Conservation (phyloP, 1,140 invertebrate genomes). For the Drosophila ogumai region DNA sequence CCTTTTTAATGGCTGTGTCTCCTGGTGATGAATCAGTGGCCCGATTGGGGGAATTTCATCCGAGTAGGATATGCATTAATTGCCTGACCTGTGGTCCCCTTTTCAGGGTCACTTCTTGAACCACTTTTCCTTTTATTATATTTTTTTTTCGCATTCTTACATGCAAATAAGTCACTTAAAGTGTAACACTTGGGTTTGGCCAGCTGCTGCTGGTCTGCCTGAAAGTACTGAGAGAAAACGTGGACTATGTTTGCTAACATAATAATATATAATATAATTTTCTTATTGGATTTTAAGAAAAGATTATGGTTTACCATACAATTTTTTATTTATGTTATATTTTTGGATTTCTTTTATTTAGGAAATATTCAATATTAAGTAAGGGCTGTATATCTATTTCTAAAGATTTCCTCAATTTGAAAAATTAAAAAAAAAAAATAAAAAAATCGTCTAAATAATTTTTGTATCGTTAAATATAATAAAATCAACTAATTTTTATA, state of each 20-base stretch:
- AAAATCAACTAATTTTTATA: too few species aligned
- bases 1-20: conserved; percentile 40
- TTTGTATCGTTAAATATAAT: too few species aligned
- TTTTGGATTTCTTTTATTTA: too few species aligned
- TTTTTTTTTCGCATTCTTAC: conserved; percentile 39
- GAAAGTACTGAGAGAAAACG: conserved; percentile 4
- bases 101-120: conserved; percentile 37
- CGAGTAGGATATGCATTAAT: conserved; percentile 24
- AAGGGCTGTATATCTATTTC: too few species aligned
- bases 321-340: too few species aligned
- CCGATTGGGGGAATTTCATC: conserved; percentile 32
- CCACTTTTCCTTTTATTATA: conserved; percentile 46
- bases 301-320: background rate
- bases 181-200: conserved; percentile 72
- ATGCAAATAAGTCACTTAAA: conserved; percentile 74
- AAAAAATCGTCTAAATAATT: too few species aligned
- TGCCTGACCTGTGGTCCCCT: conserved; percentile 15
- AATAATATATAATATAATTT: too few species aligned
- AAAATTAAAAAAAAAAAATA: too few species aligned
- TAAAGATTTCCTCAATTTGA: too few species aligned
- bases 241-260: background rate
- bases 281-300: background rate
- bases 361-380: too few species aligned
- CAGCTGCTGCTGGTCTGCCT: conserved; percentile 45
- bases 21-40: conserved; percentile 54